Percentiles rank a stretch among this genome's conserved stretches.
Conservation (phyloP, 2,888 invertebrate genomes). For the Crematogaster levior region DNA sequence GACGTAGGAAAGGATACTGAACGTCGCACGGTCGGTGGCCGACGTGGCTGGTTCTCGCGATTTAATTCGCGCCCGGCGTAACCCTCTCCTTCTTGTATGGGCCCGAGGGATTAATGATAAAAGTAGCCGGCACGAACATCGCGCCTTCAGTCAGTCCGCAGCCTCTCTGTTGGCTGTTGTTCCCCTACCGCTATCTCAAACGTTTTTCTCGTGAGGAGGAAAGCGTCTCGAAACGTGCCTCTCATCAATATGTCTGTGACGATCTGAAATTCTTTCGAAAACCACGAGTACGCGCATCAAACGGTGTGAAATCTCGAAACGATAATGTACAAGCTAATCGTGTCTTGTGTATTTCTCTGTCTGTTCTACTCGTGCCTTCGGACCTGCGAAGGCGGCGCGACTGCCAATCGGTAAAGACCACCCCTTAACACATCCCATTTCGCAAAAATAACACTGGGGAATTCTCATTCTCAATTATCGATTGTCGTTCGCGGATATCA, state of each 20-base stretch:
- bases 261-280: constrained; percentile 8
- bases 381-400: constrained; percentile 12
- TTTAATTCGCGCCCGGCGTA: constrained; percentile 46
- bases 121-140: constrained; percentile 66
- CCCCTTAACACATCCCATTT: not conserved
- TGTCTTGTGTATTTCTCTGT: constrained; percentile 57
- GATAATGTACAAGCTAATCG: constrained; percentile 62
- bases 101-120: constrained; percentile 72
- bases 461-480: not conserved
- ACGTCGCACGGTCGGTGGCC: constrained; percentile 32
- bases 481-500: not conserved
- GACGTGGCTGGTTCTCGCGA: constrained; percentile 27
- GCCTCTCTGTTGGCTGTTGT: constrained; percentile 16
- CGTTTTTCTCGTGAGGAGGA: not conserved
- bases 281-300: constrained; percentile 15
- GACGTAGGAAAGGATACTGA: constrained; percentile 32
- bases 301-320: constrained; percentile 4
- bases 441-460: not conserved
- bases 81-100: constrained; percentile 67
- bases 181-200: not conserved
- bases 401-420: constrained; percentile 61
- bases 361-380: constrained; percentile 37
- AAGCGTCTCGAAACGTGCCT: not conserved
- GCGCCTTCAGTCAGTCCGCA: constrained; percentile 64
- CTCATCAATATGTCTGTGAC: constrained; percentile 58